Conservation (phyloP, 1,140 invertebrate genomes). For the Ceratitis capitata region DNA sequence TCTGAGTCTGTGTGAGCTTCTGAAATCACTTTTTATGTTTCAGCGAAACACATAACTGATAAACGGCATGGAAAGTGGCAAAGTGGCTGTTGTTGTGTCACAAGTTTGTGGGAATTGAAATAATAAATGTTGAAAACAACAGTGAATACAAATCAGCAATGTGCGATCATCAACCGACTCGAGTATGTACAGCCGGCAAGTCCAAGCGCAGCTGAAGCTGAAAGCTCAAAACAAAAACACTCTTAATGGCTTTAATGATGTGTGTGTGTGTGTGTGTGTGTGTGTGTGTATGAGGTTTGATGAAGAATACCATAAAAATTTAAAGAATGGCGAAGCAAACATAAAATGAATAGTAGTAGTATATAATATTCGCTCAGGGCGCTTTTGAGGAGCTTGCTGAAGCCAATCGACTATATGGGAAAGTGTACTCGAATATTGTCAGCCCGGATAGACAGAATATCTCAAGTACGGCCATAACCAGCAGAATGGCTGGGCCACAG, state of each 20-base stretch:
- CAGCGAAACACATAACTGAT: neutral
- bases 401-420: too few species aligned
- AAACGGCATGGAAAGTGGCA: neutral
- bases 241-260: neutral
- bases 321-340: too few species aligned
- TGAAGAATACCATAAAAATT: neutral
- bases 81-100: neutral
- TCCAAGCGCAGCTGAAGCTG: neutral
- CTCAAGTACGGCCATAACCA: too few species aligned
- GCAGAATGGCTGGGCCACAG: too few species aligned
- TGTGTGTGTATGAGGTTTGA: neutral
- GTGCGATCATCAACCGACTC: neutral
- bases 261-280: too few species aligned
- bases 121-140: neutral
- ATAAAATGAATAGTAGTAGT: neutral
- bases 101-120: neutral
- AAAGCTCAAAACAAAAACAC: neutral
- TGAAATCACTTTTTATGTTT: neutral
- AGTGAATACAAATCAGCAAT: slow-evolving; percentile 2
- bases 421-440: too few species aligned
- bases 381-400: too few species aligned
- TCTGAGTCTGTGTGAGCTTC: neutral
- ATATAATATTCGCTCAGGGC: neutral
- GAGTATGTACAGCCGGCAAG: neutral
- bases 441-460: too few species aligned